These are phyloP conservation scores for Limnephilus marmoratus DNA, from an alignment of 2,888 invertebrate genomes.

Conservation along the genomic window DNA sequence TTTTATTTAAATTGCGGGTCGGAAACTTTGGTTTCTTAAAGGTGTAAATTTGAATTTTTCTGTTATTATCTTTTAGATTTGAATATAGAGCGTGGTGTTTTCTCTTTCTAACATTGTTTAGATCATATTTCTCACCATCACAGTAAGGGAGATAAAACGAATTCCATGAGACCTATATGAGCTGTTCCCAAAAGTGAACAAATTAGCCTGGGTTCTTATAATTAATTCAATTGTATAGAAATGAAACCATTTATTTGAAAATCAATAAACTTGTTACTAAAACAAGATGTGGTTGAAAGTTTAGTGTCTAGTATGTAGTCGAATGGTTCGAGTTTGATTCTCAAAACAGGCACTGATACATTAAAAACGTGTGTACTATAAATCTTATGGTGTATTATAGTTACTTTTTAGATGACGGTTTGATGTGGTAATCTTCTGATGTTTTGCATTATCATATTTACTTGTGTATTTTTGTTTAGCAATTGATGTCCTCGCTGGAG, in stretches of 20 bases:
- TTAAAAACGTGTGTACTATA: background rate
- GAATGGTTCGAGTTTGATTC: background rate
- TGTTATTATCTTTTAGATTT: no score
- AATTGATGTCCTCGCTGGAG: slow-evolving; percentile 96
- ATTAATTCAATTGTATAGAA: background rate
- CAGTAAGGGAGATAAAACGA: no score
- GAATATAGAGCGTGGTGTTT: no score
- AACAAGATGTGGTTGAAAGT: background rate
- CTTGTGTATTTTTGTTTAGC: slow-evolving; percentile 76
- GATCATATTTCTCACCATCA: no score
- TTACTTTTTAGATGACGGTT: background rate
- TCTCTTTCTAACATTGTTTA: no score
- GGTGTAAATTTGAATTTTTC: no score
- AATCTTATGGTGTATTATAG: no score
- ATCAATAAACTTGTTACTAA: background rate
- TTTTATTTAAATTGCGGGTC: no score
- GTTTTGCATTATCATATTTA: background rate
- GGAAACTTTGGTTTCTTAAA: no score
- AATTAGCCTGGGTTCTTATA: no score
- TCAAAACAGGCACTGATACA: background rate
- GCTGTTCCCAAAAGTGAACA: no score
- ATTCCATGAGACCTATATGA: no score
- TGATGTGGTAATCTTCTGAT: background rate
- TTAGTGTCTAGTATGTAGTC: background rate
- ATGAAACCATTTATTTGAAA: background rate